These are phyloP conservation scores for Psammodynastes pulverulentus DNA, from an alignment of 2,113 vertebrate species.

Conservation along the genomic window DNA sequence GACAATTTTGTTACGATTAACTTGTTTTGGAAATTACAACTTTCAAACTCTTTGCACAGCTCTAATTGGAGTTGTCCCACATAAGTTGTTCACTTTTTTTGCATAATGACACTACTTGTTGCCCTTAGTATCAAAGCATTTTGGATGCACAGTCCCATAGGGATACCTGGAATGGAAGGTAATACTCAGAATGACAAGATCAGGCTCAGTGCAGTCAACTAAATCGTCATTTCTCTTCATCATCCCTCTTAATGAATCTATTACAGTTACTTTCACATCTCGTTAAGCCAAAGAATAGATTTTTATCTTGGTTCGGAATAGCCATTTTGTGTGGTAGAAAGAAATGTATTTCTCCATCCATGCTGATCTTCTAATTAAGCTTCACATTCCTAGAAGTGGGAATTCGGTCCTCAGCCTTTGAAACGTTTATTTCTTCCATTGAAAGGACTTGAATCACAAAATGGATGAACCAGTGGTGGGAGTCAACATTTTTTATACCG, in stretches of 20 bases:
- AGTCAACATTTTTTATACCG: no score
- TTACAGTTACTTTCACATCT: neutral
- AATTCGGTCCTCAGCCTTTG: neutral
- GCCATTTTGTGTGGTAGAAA: neutral
- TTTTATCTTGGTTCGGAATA: neutral
- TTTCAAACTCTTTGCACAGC: neutral
- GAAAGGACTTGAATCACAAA: neutral
- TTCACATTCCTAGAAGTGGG: neutral
- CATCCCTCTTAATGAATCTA: neutral
- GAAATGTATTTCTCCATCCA: neutral
- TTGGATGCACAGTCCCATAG: neutral
- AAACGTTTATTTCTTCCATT: neutral
- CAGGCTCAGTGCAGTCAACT: neutral
- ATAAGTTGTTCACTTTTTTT: neutral
- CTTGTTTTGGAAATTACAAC: neutral
- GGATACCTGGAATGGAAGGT: neutral
- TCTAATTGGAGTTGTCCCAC: neutral
- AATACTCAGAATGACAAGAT: neutral
- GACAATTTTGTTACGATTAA: neutral
- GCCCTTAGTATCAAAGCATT: neutral
- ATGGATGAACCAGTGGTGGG: no score
- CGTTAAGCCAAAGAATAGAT: neutral
- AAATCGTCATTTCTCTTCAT: neutral
- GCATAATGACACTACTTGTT: neutral
- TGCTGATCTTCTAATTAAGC: neutral